Percentiles rank a stretch among this genome's conserved stretches.
phyloP scores from a whole-genome alignment of 2,888 invertebrate genomes.

The Synergus gifuensis region DNA sequence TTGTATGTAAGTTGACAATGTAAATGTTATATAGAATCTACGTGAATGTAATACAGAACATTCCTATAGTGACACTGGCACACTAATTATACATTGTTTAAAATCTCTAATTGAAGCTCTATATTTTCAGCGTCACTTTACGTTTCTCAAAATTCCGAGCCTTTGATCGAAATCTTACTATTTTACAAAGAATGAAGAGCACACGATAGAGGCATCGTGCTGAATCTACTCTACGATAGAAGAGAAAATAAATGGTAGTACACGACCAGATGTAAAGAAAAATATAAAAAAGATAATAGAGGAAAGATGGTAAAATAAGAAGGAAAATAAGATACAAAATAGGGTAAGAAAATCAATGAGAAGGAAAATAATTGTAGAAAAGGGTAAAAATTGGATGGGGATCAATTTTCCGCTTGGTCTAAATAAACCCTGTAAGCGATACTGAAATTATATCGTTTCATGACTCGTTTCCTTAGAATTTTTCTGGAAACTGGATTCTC shows the following conservation, averaged over 20 bases:
- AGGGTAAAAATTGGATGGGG: not conserved
- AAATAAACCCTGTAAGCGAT: not conserved
- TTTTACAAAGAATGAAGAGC: conserved; percentile 13
- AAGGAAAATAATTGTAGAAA: not conserved
- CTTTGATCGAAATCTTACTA: not conserved
- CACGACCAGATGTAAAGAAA: conserved; percentile 16
- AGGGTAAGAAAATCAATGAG: not conserved
- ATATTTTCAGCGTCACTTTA: conserved; percentile 1
- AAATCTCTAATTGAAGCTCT: conserved; percentile 6
- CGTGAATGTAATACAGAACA: conserved; percentile 32
- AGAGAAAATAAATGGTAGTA: conserved; percentile 32
- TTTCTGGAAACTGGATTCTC: conserved; percentile 22
- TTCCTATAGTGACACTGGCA: conserved; percentile 38
- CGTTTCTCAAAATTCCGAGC: conserved; percentile 11
- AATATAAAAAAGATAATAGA: not conserved
- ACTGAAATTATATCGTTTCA: conserved; percentile 31
- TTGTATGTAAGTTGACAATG: conserved; percentile 19
- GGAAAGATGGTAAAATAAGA: not conserved
- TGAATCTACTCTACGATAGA: conserved; percentile 25
- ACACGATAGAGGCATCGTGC: conserved; percentile 40
- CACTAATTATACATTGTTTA: conserved; percentile 4
- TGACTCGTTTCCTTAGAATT: not conserved
- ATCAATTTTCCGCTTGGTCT: conserved; percentile 36
- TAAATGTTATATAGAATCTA: conserved; percentile 20
- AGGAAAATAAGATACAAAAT: not conserved